Percentiles rank a stretch among this genome's conserved stretches.
phyloP scores from a whole-genome alignment of 1,140 invertebrate species.

The Drosophila mojavensis region DNA sequence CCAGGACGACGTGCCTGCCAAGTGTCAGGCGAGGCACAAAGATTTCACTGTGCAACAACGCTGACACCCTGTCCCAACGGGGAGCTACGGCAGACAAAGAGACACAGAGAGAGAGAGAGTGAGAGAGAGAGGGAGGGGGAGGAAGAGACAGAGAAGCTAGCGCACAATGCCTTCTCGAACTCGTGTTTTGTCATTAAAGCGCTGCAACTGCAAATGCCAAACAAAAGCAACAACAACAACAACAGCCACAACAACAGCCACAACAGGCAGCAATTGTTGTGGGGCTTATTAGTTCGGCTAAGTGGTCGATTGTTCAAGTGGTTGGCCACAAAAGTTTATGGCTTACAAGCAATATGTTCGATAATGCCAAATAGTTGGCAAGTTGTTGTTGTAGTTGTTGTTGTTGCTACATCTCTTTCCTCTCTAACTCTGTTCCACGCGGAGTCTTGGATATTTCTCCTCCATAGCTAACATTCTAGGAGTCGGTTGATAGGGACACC shows the following conservation, averaged over 20 bases:
- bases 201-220: slow-evolving; percentile 66
- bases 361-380: neutral
- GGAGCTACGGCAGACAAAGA: slow-evolving; percentile 1
- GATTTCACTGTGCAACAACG: slow-evolving; percentile 57
- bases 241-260: slow-evolving; percentile 4
- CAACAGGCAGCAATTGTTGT: slow-evolving; percentile 31
- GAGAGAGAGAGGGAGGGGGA: neutral
- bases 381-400: neutral
- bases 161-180: neutral
- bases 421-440: neutral
- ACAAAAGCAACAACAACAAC: slow-evolving; percentile 26
- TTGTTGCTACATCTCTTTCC: neutral
- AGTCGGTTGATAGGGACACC: too few species aligned
- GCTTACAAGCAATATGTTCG: neutral
- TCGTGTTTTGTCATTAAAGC: slow-evolving; percentile 72
- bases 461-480: too few species aligned
- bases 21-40: slow-evolving; percentile 60
- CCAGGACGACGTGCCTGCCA: slow-evolving; percentile 53
- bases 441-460: too few species aligned
- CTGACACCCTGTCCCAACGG: slow-evolving; percentile 52
- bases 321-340: slow-evolving; percentile 13
- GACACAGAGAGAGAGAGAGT: neutral
- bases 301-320: slow-evolving; percentile 43
- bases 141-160: neutral
- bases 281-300: slow-evolving; percentile 59